Percentiles rank a stretch among this genome's conserved stretches.
Evolutionary conservation across 1,140 invertebrate genomes (phyloP).

Genomic region (Cyclina sinensis): DNA sequence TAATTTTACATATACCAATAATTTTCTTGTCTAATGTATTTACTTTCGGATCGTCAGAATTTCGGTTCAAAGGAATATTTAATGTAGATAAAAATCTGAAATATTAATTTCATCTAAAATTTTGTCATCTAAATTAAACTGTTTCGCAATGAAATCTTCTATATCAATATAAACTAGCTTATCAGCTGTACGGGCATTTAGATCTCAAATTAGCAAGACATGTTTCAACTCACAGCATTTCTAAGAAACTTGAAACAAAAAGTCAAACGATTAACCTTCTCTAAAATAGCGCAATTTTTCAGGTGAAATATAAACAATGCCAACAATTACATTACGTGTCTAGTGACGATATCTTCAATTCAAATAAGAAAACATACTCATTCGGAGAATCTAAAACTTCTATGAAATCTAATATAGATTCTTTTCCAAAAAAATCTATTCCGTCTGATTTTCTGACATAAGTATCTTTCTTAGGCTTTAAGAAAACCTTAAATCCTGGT

Average conservation of each 20-base stretch:
- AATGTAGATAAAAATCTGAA: not conserved
- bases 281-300: too few relatives aligned
- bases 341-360: not conserved
- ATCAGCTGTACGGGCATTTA: conserved; percentile 7
- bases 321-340: not conserved
- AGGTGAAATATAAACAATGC: not conserved
- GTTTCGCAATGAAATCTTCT: conserved; percentile 15
- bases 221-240: not conserved
- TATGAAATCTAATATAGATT: not conserved
- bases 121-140: not conserved
- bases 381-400: not conserved
- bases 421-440: not conserved
- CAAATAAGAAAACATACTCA: not conserved
- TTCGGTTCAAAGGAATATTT: not conserved
- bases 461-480: not conserved
- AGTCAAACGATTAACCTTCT: not conserved
- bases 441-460: not conserved
- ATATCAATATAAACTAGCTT: not conserved
- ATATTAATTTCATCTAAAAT: not conserved
- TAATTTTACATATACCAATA: not conserved
- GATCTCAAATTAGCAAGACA: not conserved
- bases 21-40: not conserved
- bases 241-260: not conserved
- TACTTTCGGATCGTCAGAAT: not conserved
- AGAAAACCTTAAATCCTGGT: not conserved